phyloP scores from a whole-genome alignment of 1,140 invertebrate species.

The Lasioglossum baleicum region DNA sequence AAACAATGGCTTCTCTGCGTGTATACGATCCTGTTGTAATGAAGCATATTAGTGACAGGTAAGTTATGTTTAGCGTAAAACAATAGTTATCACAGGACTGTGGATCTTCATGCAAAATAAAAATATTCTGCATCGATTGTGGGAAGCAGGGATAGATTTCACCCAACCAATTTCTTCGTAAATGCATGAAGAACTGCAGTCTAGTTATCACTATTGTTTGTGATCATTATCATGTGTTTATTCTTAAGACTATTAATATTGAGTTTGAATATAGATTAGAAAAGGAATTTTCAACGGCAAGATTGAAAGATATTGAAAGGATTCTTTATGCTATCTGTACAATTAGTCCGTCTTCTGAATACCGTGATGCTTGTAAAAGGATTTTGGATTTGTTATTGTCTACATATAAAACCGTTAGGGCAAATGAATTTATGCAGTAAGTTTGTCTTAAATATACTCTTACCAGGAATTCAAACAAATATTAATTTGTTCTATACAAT shows the following conservation, averaged over 20 bases:
- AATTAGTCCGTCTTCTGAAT: neutral
- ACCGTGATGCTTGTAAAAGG: slow-evolving; percentile 70
- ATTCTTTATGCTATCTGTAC: slow-evolving; percentile 77
- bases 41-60: slow-evolving; percentile 72
- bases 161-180: too few relatives aligned
- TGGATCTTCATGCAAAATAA: too few relatives aligned
- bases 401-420: slow-evolving; percentile 63
- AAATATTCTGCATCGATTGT: too few relatives aligned
- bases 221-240: neutral
- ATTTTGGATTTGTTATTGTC: slow-evolving; percentile 78
- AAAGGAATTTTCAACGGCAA: slow-evolving; percentile 64
- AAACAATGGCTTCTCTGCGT: slow-evolving; percentile 77
- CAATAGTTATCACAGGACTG: neutral
- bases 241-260: slow-evolving; percentile 23
- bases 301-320: slow-evolving; percentile 85
- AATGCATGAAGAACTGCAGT: too few relatives aligned
- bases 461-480: slow-evolving; percentile 20
- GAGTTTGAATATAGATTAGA: slow-evolving; percentile 61
- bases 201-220: too few relatives aligned
- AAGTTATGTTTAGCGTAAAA: slow-evolving; percentile 41
- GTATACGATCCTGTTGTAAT: slow-evolving; percentile 72
- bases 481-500: slow-evolving; percentile 9
- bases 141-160: too few relatives aligned
- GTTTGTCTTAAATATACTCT: slow-evolving; percentile 17
- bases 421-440: slow-evolving; percentile 76